Base-by-base conservation (phyloP, 2,797 vertebrate species). In the Gobionotothen gibberifrons region DNA sequence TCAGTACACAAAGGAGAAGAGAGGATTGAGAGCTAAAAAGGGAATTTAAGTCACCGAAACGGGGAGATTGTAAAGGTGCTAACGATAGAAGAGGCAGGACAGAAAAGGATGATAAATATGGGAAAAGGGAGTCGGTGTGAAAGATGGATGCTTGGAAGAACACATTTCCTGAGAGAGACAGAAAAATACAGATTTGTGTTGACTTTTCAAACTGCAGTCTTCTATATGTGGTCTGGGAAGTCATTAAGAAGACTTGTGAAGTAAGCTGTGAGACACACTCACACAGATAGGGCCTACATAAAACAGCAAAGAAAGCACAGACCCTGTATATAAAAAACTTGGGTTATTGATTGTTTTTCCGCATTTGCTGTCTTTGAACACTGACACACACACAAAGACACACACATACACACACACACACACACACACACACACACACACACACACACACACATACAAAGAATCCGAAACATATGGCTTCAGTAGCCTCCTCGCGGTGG, bases 401-500 rank as follows among this genome's bases (percentile, higher is more conserved):
- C 32, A 32, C 1, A 36, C 32, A 36, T 32, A 36, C 32, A 36
- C 32, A 36, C 32, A 36, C 32, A 36, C 32, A 36, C 32, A 36
- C 32, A 36, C 32, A 36, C 32, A 36, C 32, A 8, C 32, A 36
- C 32, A 36, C 32, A 36, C 32, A 1, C 32, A 36, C 32, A 9
- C 32, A 36, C 32, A 9, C 32, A 9, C 32, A 9, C 32, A 36
- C 32, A 36, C 32, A 74, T 47, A 57, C 60, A 78, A 22, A 70
- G n/a, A 68, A 36, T 59, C 44, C 5, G 19, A 55, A 71, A 80
- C 76, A 60, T 68, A 71, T 64, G 71, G 51, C 43, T 74, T 26
- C 51, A 46, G 72, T 84, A 77, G 82, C 81, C 83, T 82, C 89
- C 78, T 81, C 79, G 49, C 74, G 76, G 68, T 39, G 73, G 87